phyloP scores from a whole-genome alignment of 2,113 vertebrate species.

The Bubalus kerabau region DNA sequence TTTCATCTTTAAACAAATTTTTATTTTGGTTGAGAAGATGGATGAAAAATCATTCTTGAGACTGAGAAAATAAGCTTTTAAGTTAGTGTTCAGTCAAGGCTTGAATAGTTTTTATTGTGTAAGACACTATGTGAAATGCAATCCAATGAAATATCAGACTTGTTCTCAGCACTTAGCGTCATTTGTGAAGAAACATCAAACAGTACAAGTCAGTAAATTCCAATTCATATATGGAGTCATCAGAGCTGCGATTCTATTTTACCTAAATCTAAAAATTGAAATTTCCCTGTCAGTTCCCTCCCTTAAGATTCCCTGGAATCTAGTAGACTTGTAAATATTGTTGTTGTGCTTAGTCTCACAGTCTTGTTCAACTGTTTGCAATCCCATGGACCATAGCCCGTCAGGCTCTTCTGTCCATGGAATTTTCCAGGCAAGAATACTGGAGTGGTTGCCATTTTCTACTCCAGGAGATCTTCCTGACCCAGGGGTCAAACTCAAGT shows the following conservation, averaged over 20 bases:
- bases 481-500: neutral
- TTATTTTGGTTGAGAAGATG: slow-evolving; percentile 10
- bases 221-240: neutral
- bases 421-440: neutral
- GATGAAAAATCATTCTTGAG: neutral
- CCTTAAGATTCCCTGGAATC: neutral
- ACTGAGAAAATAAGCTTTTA: neutral
- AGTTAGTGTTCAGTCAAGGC: neutral
- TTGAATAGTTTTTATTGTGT: neutral
- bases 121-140: neutral
- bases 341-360: neutral
- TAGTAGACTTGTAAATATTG: neutral
- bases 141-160: neutral
- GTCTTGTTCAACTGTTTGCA: neutral
- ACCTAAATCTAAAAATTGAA: neutral
- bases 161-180: neutral
- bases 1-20: neutral
- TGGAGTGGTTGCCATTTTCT: neutral
- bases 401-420: neutral
- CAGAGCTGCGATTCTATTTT: neutral
- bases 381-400: neutral
- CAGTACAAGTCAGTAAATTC: neutral
- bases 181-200: slow-evolving; percentile 9
- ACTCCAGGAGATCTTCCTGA: neutral
- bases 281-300: neutral